Evolutionary conservation across 2,888 invertebrate genomes (phyloP), one percentile per base, ranked within the genome.

Genomic region (Agonopterix heracliana): DNA sequence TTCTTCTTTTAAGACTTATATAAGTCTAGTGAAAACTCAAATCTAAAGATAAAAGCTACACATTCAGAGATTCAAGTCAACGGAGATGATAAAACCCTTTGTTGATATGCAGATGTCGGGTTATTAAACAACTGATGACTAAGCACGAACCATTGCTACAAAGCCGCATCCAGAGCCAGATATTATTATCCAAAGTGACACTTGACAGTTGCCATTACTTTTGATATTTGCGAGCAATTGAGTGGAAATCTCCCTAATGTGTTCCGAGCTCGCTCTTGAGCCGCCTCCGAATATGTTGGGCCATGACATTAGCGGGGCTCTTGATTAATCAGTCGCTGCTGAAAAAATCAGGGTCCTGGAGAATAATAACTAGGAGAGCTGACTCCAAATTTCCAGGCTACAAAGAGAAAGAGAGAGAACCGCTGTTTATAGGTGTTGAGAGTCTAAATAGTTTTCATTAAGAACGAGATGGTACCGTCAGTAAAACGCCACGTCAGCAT

Each of bases 201-300:
- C 55, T 63, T 71, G 72, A 72, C 74, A 68, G 68, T 54, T 52
- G 56, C 59, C 64, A 68, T 73, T 68, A 65, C 60, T 59, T 60
- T 47, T 66, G 65, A 67, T 65, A 67, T 71, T 68, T 63, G 62
- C 60, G 57, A 54, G 64, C 66, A 68, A 74, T 76, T 68, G 71
- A 67, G 58, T 64, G 71, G 69, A 55, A 56, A 50, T 54, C 49
- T 53, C 49, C 48, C 41, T 52, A 59, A 59, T 53, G 55, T 54
- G 49, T 34, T 46, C 41, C 34, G 12, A 35, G 40, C 41, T 43
- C 41, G 35, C 26, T 11, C 14, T 44, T 54, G 56, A 50, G 54
- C 57, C 50, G 47, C 48, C 56, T 58, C 26, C 26, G 26, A 26
- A 26, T 26, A 26, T 26, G 38, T 17, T 34, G 45, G 17, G 51